Evolutionary conservation across 2,888 invertebrate genomes (phyloP), one percentile per base, ranked within the genome.

Genomic region (Drosophila paramelanica): DNA sequence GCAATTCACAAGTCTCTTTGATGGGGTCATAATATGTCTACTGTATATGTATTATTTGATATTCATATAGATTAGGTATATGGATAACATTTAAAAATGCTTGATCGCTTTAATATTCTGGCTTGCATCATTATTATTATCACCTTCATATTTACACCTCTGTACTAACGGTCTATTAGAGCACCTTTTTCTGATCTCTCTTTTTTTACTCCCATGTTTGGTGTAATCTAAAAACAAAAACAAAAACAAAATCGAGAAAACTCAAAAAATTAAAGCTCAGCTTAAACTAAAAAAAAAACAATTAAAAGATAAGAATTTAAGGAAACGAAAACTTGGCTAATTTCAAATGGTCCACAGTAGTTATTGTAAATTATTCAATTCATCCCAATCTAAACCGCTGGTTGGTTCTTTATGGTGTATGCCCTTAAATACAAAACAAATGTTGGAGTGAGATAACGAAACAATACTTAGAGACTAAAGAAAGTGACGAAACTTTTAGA

Each of bases 381-480:
- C 61, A 82, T 65, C 64, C 64, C 62, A 75, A 56, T 51, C 65
- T 31, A 51, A 66, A 39, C 42, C 41, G 47, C 41, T 45, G 55
- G 41, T 56, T 71, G 58, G 53, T 47, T 52, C 49, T 47, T 68
- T 70, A 61, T 61, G 80, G 77, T 62, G 68, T 86, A 86, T 86
- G 83, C 83, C 88, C 87, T 80, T 86, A 75, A 80, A 81, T 67
- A 70, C 79, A 82, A 90, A 83, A 79, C 68, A 87, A 91, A 90
- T 91, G 91, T 91, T 90, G 91, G 91, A 91, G 91, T 91, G 91
- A 91, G 91, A 91, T 91, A 91, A 90, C 74, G 90, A 91, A 91
- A 91, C 91, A 91, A 91, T 91, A 91, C 91, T 89, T 91, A 91
- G 91, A 91, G 88, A 82, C 81, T 86, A 89, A 84, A 68, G 77